Percentiles rank a stretch among this genome's conserved stretches.
Evolutionary conservation across 2,888 invertebrate genomes (phyloP).

Genomic region (Harpalus rufipes): DNA sequence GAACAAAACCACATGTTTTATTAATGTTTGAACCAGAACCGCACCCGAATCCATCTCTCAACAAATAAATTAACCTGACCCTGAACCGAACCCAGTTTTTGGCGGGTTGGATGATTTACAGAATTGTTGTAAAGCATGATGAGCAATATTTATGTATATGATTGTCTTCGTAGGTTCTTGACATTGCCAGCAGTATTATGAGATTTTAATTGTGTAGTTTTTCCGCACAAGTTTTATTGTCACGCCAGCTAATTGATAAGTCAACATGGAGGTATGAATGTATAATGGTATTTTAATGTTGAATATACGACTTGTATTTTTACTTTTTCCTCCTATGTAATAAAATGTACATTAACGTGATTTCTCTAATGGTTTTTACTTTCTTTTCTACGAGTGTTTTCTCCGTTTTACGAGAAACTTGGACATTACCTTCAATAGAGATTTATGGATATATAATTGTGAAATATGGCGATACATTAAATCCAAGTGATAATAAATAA

Average conservation of each 20-base stretch:
- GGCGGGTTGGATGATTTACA: too few species aligned
- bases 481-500: too few species aligned
- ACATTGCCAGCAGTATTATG: not conserved
- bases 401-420: conserved; percentile 21
- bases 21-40: too few species aligned
- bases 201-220: not conserved
- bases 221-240: conserved; percentile 9
- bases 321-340: conserved; percentile 28
- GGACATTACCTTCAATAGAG: not conserved
- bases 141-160: too few species aligned
- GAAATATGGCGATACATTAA: too few species aligned
- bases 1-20: too few species aligned
- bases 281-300: conserved; percentile 47
- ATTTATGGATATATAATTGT: not conserved
- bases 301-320: conserved; percentile 22
- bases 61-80: too few species aligned
- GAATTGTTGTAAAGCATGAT: too few species aligned
- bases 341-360: conserved; percentile 45
- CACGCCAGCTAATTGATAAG: conserved; percentile 21
- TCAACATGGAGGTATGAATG: conserved; percentile 16
- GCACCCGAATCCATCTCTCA: too few species aligned
- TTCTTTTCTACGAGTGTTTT: conserved; percentile 37
- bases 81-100: too few species aligned
- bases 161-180: not conserved
- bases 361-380: conserved; percentile 46